Conservation (phyloP, 2,113 vertebrate genomes). For the Pyxicephalus adspersus region DNA sequence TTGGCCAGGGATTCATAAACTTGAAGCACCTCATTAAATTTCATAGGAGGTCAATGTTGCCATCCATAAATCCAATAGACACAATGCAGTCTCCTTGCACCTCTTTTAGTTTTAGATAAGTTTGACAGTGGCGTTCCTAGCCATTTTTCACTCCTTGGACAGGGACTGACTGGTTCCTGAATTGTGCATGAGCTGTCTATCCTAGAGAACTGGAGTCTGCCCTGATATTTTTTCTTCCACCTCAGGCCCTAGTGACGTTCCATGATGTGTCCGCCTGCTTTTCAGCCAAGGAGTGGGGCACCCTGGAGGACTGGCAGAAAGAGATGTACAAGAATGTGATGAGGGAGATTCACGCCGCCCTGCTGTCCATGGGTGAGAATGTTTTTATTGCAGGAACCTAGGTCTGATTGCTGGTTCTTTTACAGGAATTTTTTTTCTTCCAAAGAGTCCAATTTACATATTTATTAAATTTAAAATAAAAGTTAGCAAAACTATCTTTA, state of each 20-base stretch:
- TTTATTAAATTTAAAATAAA: too few relatives aligned
- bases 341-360: slow-evolving; percentile 41
- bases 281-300: slow-evolving; percentile 38
- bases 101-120: not conserved
- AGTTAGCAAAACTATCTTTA: too few relatives aligned
- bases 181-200: too few relatives aligned
- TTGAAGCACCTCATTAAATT: too few relatives aligned
- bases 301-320: slow-evolving; percentile 52
- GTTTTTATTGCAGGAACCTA: not conserved
- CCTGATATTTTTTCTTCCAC: not conserved
- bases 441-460: too few relatives aligned
- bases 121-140: not conserved
- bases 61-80: too few relatives aligned
- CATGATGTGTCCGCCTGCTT: slow-evolving; percentile 51
- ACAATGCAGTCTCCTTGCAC: not conserved
- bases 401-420: not conserved
- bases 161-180: not conserved
- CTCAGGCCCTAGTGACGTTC: slow-evolving; percentile 43
- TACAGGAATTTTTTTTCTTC: not conserved
- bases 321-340: slow-evolving; percentile 50
- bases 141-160: not conserved
- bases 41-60: too few relatives aligned
- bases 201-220: too few relatives aligned
- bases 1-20: too few relatives aligned
- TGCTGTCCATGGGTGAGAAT: slow-evolving; percentile 44